phyloP scores from a whole-genome alignment of 1,140 invertebrate species.

The Neuroterus valhalla region DNA sequence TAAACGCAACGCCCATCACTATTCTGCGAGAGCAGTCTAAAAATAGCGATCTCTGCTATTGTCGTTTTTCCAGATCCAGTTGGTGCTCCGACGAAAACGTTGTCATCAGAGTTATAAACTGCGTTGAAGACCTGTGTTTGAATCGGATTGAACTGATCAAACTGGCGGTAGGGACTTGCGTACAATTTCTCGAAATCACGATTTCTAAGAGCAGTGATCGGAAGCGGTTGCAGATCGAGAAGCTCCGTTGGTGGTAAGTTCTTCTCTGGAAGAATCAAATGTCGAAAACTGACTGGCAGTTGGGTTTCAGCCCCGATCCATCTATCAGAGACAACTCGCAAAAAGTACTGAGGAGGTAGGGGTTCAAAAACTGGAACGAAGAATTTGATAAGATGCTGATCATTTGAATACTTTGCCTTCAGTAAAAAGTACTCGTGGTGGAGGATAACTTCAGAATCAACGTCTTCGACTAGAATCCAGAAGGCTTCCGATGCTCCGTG shows the following conservation, averaged over 20 bases:
- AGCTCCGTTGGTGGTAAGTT: slow-evolving; percentile 98
- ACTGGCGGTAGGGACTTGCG: slow-evolving; percentile 78
- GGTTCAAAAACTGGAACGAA: slow-evolving; percentile 99
- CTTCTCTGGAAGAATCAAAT: slow-evolving; percentile 98
- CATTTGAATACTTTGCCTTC: slow-evolving; percentile 94
- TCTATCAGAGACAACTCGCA: slow-evolving; percentile 86
- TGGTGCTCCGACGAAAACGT: slow-evolving; percentile 98
- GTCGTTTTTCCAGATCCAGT: slow-evolving; percentile 98
- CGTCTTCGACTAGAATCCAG: slow-evolving; percentile 99
- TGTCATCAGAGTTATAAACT: slow-evolving; percentile 98
- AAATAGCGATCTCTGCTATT: slow-evolving; percentile 97
- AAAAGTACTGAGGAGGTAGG: slow-evolving; percentile 97
- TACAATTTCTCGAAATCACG: slow-evolving; percentile 91
- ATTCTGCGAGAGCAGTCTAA: slow-evolving; percentile 89
- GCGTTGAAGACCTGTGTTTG: slow-evolving; percentile 99
- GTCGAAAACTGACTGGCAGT: slow-evolving; percentile 97
- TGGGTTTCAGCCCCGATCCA: slow-evolving; percentile 97
- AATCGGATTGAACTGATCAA: slow-evolving; percentile 98
- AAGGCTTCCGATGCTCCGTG: slow-evolving; percentile 98
- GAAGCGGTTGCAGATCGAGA: slow-evolving; percentile 97
- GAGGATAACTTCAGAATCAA: slow-evolving; percentile 95
- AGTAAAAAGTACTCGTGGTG: slow-evolving; percentile 99
- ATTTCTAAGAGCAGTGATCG: slow-evolving; percentile 90
- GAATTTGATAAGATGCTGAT: slow-evolving; percentile 98
- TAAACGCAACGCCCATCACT: slow-evolving; percentile 90